phyloP scores from a whole-genome alignment of 2,888 invertebrate species.

The Latheticus oryzae region DNA sequence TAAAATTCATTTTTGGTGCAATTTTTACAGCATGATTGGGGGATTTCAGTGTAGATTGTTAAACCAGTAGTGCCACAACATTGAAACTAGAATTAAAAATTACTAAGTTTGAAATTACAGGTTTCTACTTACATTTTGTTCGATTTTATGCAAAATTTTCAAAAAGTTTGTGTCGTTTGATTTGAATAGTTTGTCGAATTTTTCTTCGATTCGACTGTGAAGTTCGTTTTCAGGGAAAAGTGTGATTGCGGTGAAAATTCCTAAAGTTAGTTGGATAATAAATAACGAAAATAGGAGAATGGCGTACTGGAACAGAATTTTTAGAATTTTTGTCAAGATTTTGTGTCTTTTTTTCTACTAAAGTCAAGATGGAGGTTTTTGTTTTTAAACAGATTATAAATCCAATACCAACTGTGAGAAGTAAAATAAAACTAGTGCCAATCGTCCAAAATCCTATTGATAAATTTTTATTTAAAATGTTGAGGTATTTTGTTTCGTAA shows the following conservation, averaged over 20 bases:
- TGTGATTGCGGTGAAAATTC: constrained; percentile 1
- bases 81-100: constrained; percentile 6
- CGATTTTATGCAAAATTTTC: constrained; percentile 3
- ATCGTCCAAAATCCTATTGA: constrained; percentile 7
- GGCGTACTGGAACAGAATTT: neutral
- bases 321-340: too few relatives aligned
- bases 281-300: neutral
- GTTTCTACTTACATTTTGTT: neutral
- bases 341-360: too few relatives aligned
- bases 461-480: constrained; percentile 1
- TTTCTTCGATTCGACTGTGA: neutral
- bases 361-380: too few relatives aligned
- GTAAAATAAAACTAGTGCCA: neutral
- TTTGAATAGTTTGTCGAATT: neutral
- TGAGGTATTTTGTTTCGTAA: neutral
- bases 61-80: constrained; percentile 4
- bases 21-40: constrained; percentile 1
- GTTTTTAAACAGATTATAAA: too few relatives aligned
- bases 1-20: neutral
- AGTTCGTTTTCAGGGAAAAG: neutral
- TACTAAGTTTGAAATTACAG: neutral
- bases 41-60: neutral
- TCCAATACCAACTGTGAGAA: too few relatives aligned
- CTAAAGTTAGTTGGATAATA: constrained; percentile 3
- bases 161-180: neutral